A percentile compares a stretch with the other conserved stretches of the same genome.
phyloP scores from a whole-genome alignment of 1,140 invertebrate species.

The Drosophila saltans region DNA sequence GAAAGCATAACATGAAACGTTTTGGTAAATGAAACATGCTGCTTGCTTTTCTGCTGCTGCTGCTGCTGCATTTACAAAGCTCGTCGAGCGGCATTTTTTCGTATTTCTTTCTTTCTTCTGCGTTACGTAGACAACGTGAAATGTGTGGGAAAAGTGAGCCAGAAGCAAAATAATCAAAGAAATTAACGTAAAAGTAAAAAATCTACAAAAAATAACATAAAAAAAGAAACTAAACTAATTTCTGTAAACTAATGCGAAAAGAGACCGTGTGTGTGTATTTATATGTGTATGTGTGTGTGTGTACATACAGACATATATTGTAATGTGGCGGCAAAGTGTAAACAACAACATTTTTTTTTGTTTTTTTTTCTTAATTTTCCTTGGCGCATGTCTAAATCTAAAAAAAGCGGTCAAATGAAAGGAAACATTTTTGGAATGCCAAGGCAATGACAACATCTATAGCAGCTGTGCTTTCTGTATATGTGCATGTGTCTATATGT shows the following conservation, averaged over 20 bases:
- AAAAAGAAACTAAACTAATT: neutral
- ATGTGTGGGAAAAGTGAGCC: constrained; percentile 4
- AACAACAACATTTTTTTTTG: constrained; percentile 1
- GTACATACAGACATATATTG: neutral
- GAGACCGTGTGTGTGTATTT: neutral
- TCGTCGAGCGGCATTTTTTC: constrained; percentile 4
- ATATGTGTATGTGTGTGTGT: neutral
- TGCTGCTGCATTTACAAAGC: constrained; percentile 9
- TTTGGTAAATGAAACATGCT: constrained; percentile 49
- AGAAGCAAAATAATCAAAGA: neutral
- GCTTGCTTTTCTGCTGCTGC: constrained; percentile 29
- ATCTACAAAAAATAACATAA: neutral
- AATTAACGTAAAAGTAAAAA: constrained; percentile 1
- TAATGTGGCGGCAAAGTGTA: constrained; percentile 9
- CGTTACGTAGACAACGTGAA: constrained; percentile 9
- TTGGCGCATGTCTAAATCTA: constrained; percentile 2
- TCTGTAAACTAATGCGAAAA: neutral
- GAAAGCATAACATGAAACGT: constrained; percentile 37
- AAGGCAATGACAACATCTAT: constrained; percentile 4
- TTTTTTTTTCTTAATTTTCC: constrained; percentile 22
- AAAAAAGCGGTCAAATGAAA: constrained; percentile 2
- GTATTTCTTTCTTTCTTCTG: constrained; percentile 5
- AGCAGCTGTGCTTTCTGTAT: constrained; percentile 16
- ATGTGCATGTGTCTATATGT: neutral
- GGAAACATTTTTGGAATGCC: neutral